These are phyloP conservation scores for Drosophila trichaetosa DNA, from an alignment of 2,888 invertebrate genomes.

Conservation along the genomic window DNA sequence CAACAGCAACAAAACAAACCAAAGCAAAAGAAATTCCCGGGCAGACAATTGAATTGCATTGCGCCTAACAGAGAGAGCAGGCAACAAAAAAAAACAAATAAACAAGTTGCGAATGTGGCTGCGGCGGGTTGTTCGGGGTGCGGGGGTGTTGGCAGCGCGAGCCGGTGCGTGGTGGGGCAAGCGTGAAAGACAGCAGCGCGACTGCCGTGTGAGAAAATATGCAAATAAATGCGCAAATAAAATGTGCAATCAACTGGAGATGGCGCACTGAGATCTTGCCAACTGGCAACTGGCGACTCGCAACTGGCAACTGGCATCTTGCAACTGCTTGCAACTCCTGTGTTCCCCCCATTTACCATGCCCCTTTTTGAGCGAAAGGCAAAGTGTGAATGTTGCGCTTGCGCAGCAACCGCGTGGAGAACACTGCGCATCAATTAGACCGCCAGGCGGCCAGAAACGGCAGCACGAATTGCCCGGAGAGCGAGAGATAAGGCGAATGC, in stretches of 20 bases:
- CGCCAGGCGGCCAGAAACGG: conserved; percentile 71
- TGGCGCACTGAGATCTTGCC: conserved; percentile 60
- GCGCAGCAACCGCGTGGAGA: conserved; percentile 51
- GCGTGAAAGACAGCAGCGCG: conserved; percentile 21
- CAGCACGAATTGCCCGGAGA: conserved; percentile 73
- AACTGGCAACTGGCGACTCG: conserved; percentile 21
- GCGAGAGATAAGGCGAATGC: conserved; percentile 65
- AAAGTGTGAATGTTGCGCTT: conserved; percentile 81
- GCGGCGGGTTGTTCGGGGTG: not conserved
- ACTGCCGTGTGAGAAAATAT: conserved; percentile 80
- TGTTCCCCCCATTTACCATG: not conserved
- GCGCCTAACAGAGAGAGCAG: conserved; percentile 29
- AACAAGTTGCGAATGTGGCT: conserved; percentile 47
- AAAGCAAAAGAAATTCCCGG: conserved; percentile 51
- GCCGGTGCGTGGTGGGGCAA: conserved; percentile 1
- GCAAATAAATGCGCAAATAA: conserved; percentile 82
- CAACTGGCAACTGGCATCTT: conserved; percentile 8
- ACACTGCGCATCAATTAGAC: conserved; percentile 81
- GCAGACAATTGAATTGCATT: conserved; percentile 76
- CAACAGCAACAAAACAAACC: conserved; percentile 24
- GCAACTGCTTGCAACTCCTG: conserved; percentile 5
- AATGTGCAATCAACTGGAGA: conserved; percentile 79
- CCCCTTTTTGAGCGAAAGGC: conserved; percentile 35
- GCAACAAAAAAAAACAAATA: conserved; percentile 24
- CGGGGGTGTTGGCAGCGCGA: not conserved